Base-by-base conservation (phyloP, 2,113 vertebrate species). In the Chloebia gouldiae region DNA sequence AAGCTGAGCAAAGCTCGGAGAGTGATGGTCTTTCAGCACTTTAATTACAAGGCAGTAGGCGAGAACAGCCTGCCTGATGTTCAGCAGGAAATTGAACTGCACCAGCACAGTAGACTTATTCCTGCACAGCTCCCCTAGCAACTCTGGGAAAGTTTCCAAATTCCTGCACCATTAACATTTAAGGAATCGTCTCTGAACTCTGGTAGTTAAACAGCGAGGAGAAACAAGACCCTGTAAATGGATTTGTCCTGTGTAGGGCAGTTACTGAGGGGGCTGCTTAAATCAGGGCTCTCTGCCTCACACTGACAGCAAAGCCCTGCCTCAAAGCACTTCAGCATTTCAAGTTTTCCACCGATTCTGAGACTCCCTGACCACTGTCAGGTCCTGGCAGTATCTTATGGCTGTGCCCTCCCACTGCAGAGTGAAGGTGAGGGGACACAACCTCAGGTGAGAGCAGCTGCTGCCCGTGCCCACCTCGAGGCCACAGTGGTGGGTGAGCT, bases 101-200 rank as follows among this genome's bases (percentile, higher is more conserved):
- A 90, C 57, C 60, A 78, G 90, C 92, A 56, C 49, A 10, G 94
- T 91, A 92, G 93, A 95, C 51, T 19, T 86, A 92, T 78, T 84
- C 96, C 92, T 90, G 91, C 88, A 33, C 13, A 0, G 92, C 96
- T 96, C 90, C 92, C 93, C 86, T 27, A 95, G 94, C 94, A 96
- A 4, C 92, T 81, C 95, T 4, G 96, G 96, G 95, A 96, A 88
- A 82, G 64, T 40, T 96, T 96, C 95, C 96, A 97, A 95, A 94
- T 94, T 94, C 94, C 94, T 86, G 90, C 96, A 93, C 96, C 93
- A 90, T 97, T 94, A 96, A 96, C 93, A 96, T 96, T 97, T 96
- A 96, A 96, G 95, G 95, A 95, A 93, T 95, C 33, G 1, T 96
- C 93, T 93, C 94, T 93, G 90, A 94, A 88, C 90, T 44, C 90